Evolutionary conservation across 2,797 vertebrate species (phyloP), one percentile per base, ranked within the genome.

Genomic region (Typhlichthys eigenmanni): DNA sequence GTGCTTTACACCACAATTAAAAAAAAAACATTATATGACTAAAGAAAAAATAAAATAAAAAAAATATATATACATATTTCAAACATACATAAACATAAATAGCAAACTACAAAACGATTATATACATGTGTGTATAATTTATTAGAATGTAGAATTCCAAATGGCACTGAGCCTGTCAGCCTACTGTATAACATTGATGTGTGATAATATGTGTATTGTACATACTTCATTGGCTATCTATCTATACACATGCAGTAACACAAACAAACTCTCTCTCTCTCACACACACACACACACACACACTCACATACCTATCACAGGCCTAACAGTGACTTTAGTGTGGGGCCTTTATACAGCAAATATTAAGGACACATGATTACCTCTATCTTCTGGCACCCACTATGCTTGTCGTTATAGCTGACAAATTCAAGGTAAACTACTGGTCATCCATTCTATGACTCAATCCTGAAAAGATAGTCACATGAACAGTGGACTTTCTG

Each of bases 321-420:
- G 68, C 80, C 10, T 32, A 48, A 65, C 66, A 69, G 61, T 62
- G 68, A 47, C 59, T 71, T 5, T 68, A 72, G 48, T 55, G 24
- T 62, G 72, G 85, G 86, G 77, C 80, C 69, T 68, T 56, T 11
- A 47, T 56, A 54, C 32, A 29, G 29, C 58, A n/a, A 45, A 69
- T 86, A 78, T 87, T 84, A 72, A 81, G 57, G 67, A 71, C 46
- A 60, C 77, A 80, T 85, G 71, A 79, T 88, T 90, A 91, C 90
- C 88, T 90, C 72, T 46, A 68, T 81, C 78, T 85, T 75, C 76
- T 16, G 81, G 68, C 78, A 70, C 75, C 72, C 43, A 51, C 66
- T 73, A 1, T 60, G 79, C 47, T 71, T 66, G 19, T 83, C 46
- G 74, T 78, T 76, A 82, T 47, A 76, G 87, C 49, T 62, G 82